Evolutionary conservation across 2,888 invertebrate species (phyloP), one percentile per base, ranked within the genome.

Genomic region (Drosophila neutralis): DNA sequence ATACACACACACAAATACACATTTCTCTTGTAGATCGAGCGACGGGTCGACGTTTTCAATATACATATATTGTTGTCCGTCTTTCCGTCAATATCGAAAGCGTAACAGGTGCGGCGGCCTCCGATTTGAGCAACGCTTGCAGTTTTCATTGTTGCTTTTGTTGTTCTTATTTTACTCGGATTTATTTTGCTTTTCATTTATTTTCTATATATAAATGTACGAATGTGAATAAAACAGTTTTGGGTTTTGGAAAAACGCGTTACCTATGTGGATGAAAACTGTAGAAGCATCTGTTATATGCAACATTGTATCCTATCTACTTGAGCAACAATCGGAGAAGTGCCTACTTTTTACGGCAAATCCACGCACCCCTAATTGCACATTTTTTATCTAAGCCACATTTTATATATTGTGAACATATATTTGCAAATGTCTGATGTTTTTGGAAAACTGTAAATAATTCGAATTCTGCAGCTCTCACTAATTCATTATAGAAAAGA

Each of bases 101-200:
- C 74, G 79, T 60, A 76, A 76, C 82, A 85, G 85, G 82, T 82
- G 45, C 24, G 45, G 82, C 69, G 73, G 79, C 80, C 58, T 64
- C 51, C 49, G 49, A 59, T 69, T 68, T 64, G 24, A 58, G 61
- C 42, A 54, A 18, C 57, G 62, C 36, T 79, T 76, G 64, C 63
- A 51, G 29, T 51, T 82, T 70, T 65, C 15, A 61, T 69, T 64
- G 63, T 66, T 70, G 49, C 76, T 59, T 75, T 48, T 36, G 13
- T 58, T 40, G 13, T 27, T 33, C 42, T 31, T 60, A 2, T 33
- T 42, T 54, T 1, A 29, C n/a, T 40, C 2, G 15, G 13, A 7
- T 40, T 21, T 21, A 29, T 56, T 45, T 2, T 24, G 7, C 8
- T 45, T 24, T 45, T 15, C 24, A 45, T 15, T 24, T 24, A 45